Conservation (phyloP, 2,888 invertebrate genomes). For the Ditula angustiorana region DNA sequence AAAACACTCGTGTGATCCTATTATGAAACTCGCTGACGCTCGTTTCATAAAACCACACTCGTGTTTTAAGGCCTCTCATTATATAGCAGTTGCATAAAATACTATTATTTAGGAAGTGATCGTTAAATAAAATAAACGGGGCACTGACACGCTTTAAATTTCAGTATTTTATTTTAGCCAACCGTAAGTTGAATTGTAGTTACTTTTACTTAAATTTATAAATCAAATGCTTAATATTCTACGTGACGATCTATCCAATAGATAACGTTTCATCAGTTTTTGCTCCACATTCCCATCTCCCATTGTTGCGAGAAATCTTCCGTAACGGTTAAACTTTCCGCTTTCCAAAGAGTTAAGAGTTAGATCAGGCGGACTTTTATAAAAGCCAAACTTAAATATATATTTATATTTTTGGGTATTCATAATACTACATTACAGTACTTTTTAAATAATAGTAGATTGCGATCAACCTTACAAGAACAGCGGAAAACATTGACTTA, state of each 20-base stretch:
- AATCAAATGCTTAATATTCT: constrained; percentile 73
- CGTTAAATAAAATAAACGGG: neutral
- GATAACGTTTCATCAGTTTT: constrained; percentile 69
- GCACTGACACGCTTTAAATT: neutral
- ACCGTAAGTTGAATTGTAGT: neutral
- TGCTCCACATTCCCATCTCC: constrained; percentile 55
- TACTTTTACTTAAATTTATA: neutral
- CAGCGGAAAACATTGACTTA: too few species aligned
- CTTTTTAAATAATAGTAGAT: too few species aligned
- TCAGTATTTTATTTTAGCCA: neutral
- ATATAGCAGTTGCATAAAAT: too few species aligned
- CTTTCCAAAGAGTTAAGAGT: constrained; percentile 64
- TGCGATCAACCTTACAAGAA: too few species aligned
- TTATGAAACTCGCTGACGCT: too few species aligned
- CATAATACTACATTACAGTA: too few species aligned
- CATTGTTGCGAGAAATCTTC: constrained; percentile 76
- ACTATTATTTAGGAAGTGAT: neutral
- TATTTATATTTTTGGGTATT: too few species aligned
- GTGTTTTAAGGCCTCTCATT: too few species aligned
- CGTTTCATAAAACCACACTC: too few species aligned
- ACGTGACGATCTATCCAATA: constrained; percentile 74
- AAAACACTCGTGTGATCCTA: too few species aligned
- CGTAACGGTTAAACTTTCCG: constrained; percentile 70
- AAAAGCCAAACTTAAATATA: too few species aligned
- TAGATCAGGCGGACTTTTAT: too few species aligned